These are phyloP conservation scores for Cephus nigrinus DNA, from an alignment of 2,888 invertebrate genomes.

Conservation along the genomic window DNA sequence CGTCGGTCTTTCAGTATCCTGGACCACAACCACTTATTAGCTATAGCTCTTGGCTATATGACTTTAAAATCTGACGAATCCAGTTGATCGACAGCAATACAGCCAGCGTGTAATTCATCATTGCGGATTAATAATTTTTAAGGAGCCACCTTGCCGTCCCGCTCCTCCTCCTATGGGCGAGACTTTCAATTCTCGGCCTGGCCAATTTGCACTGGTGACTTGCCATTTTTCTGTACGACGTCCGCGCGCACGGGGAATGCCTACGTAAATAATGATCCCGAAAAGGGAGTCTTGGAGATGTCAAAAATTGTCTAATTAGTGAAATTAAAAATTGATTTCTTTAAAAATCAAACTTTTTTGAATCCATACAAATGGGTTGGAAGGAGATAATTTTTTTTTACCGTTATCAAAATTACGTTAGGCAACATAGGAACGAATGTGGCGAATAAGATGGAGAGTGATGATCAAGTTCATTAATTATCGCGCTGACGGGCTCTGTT, in stretches of 20 bases:
- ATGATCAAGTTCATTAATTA: conserved; percentile 51
- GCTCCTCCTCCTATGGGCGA: conserved; percentile 7
- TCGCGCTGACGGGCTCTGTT: conserved; percentile 46
- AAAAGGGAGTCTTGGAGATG: not conserved
- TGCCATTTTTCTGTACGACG: conserved; percentile 30
- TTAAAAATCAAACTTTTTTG: not conserved
- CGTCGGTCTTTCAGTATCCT: not conserved
- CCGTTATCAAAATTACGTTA: conserved; percentile 42
- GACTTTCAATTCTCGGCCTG: conserved; percentile 18
- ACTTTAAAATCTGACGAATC: not conserved
- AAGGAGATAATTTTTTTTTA: conserved; percentile 29
- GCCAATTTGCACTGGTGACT: conserved; percentile 59
- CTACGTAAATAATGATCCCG: not conserved
- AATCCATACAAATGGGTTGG: not conserved
- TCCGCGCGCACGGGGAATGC: not conserved
- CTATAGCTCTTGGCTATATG: not conserved
- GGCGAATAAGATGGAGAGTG: conserved; percentile 20
- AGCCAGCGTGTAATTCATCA: conserved; percentile 24
- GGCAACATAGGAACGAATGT: conserved; percentile 41
- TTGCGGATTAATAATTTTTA: conserved; percentile 46
- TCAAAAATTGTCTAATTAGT: not conserved
- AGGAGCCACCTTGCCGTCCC: not conserved
- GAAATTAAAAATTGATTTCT: not conserved
- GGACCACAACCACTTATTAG: not conserved
- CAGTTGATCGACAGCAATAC: not conserved